These are phyloP conservation scores for Sesia bembeciformis DNA, from an alignment of 2,888 invertebrate species.

Conservation along the genomic window DNA sequence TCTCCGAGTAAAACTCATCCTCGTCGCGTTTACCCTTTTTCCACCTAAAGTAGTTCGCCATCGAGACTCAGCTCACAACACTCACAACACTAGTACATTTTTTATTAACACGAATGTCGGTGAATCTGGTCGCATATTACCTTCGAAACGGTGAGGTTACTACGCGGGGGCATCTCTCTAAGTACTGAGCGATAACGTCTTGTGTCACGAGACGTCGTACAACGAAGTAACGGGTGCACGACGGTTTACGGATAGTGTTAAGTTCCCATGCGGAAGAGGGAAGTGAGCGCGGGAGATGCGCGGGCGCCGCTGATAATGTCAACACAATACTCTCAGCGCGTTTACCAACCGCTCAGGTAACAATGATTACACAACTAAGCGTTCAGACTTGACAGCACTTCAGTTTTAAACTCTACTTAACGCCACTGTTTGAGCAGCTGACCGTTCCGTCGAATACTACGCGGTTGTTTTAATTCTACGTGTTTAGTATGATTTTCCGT, in stretches of 20 bases:
- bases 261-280: constrained; percentile 28
- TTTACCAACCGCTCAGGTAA: constrained; percentile 2
- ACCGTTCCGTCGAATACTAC: too few relatives aligned
- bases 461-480: background rate
- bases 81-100: constrained; percentile 16
- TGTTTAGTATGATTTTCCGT: background rate
- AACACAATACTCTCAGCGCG: background rate
- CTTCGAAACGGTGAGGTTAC: constrained; percentile 29
- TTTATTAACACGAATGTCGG: constrained; percentile 10
- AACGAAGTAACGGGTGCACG: constrained; percentile 28
- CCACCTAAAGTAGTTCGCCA: constrained; percentile 83
- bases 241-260: constrained; percentile 26
- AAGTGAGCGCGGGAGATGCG: constrained; percentile 16
- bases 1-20: constrained; percentile 69
- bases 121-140: constrained; percentile 20
- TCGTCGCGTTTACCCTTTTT: constrained; percentile 77
- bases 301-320: constrained; percentile 4
- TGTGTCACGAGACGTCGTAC: constrained; percentile 62
- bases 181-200: constrained; percentile 58
- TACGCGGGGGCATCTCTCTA: constrained; percentile 52
- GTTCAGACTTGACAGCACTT: background rate
- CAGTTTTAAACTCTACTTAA: too few relatives aligned
- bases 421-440: too few relatives aligned
- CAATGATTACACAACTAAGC: constrained; percentile 6
- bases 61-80: constrained; percentile 31